Percentiles rank a stretch among this genome's conserved stretches.
phyloP scores from a whole-genome alignment of 2,888 invertebrate genomes.

The Agrotis ipsilon region DNA sequence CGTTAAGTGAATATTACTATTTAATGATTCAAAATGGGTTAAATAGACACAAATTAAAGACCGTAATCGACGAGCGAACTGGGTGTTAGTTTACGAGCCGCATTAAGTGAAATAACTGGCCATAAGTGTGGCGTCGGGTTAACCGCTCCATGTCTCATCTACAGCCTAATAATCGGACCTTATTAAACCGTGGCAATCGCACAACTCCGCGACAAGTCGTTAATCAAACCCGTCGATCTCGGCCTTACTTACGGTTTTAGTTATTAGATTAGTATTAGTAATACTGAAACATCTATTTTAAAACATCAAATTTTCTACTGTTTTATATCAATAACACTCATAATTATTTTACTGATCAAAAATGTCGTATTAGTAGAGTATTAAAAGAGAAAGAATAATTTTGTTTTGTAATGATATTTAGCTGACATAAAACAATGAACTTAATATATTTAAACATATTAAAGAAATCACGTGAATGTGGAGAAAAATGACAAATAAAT shows the following conservation, averaged over 20 bases:
- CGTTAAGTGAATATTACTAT: conserved; percentile 1
- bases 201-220: not conserved
- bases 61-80: conserved; percentile 7
- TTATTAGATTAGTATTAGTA: not conserved
- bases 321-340: conserved; percentile 2
- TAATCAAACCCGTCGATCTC: not conserved
- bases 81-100: not conserved
- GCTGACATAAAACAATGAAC: not conserved
- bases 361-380: not conserved
- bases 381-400: no score
- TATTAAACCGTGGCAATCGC: no score
- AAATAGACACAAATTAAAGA: conserved; percentile 33
- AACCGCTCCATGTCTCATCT: not conserved
- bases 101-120: no score
- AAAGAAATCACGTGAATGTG: not conserved
- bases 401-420: not conserved
- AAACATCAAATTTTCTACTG: conserved; percentile 27
- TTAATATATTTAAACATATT: not conserved
- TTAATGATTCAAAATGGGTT: conserved; percentile 4
- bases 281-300: conserved; percentile 15
- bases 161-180: no score
- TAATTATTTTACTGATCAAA: not conserved
- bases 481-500: not conserved
- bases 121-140: not conserved
- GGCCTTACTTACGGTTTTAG: conserved; percentile 3